phyloP scores from a whole-genome alignment of 2,113 vertebrate genomes.

The Sylvia atricapilla region DNA sequence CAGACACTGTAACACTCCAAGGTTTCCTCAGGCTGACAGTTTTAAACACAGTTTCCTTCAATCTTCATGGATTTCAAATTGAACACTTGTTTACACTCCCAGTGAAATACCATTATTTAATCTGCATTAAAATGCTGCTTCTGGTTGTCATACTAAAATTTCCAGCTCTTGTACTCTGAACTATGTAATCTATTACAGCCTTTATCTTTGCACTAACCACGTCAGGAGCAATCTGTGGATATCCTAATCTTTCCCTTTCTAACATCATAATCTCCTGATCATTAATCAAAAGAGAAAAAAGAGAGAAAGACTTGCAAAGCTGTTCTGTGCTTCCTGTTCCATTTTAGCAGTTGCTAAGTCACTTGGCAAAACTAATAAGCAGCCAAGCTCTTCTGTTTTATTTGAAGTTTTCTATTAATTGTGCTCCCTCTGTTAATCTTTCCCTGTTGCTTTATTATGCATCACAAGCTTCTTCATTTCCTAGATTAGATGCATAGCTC shows the following conservation, averaged over 20 bases:
- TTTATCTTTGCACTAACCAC: constrained; percentile 1
- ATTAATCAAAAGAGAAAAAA: background rate
- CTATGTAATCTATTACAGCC: background rate
- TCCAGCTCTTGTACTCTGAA: background rate
- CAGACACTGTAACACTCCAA: background rate
- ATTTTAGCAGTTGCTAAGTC: background rate
- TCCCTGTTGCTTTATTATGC: background rate
- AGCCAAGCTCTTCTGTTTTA: background rate
- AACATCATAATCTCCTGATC: constrained; percentile 26
- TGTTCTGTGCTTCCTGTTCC: background rate
- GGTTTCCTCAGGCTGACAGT: background rate
- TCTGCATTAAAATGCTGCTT: background rate
- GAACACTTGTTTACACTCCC: background rate
- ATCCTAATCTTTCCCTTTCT: background rate
- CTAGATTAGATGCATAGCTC: background rate
- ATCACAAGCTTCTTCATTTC: background rate
- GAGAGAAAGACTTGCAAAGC: background rate
- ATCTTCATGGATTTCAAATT: background rate
- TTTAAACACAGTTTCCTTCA: background rate
- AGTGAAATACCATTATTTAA: background rate
- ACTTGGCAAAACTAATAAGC: constrained; percentile 4
- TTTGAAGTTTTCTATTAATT: constrained; percentile 15
- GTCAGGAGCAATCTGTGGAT: background rate
- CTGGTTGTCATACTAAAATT: background rate
- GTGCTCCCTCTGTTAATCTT: background rate